phyloP scores from a whole-genome alignment of 2,888 invertebrate species.

The Psylliodes chrysocephalus region DNA sequence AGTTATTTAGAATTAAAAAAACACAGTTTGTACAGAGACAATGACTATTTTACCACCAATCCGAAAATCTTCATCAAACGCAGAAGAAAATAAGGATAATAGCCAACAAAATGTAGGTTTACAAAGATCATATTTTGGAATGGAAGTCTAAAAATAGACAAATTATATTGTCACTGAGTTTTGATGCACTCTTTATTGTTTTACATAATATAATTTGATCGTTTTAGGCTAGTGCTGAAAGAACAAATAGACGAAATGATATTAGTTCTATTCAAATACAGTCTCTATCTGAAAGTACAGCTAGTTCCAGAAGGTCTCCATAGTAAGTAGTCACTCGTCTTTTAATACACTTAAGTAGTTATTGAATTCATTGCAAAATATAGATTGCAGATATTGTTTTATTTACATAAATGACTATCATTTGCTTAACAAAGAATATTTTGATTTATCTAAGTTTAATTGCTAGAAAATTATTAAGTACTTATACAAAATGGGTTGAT shows the following conservation, averaged over 20 bases:
- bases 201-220: constrained; percentile 27
- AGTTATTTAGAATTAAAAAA: not conserved
- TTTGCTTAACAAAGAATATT: too few species aligned
- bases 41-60: constrained; percentile 64
- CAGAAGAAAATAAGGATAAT: constrained; percentile 60
- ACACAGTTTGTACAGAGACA: constrained; percentile 18
- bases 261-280: constrained; percentile 55
- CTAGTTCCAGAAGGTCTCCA: constrained; percentile 52
- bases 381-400: too few species aligned
- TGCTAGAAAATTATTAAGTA: too few species aligned
- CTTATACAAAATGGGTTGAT: too few species aligned
- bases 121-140: constrained; percentile 30
- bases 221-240: constrained; percentile 57
- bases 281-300: constrained; percentile 49
- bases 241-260: constrained; percentile 58
- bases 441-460: too few species aligned
- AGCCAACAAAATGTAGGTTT: constrained; percentile 59
- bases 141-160: constrained; percentile 44
- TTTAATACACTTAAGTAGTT: too few species aligned
- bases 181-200: constrained; percentile 17
- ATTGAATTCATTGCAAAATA: too few species aligned
- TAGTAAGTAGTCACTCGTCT: constrained; percentile 56
- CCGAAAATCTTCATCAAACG: constrained; percentile 53
- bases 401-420: too few species aligned
- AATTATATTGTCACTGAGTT: constrained; percentile 18